phyloP scores from a whole-genome alignment of 1,140 invertebrate genomes.

The Zaprionus africanus region DNA sequence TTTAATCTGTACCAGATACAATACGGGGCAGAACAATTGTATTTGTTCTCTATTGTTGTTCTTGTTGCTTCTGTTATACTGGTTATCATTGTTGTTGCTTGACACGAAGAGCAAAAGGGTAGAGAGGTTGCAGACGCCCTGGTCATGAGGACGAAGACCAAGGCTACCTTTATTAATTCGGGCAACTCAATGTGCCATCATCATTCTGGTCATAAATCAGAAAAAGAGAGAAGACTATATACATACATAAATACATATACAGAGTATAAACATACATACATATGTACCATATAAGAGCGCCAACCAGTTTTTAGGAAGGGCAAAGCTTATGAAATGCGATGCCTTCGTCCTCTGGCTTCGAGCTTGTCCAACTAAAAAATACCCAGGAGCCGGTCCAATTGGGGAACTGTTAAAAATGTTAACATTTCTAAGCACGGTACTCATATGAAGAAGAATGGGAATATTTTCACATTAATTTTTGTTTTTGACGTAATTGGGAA shows the following conservation, averaged over 20 bases:
- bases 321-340: slow-evolving; percentile 44
- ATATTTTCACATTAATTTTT: slow-evolving; percentile 74
- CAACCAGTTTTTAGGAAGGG: too few species aligned
- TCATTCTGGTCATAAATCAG: slow-evolving; percentile 74
- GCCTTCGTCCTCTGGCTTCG: background rate
- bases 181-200: slow-evolving; percentile 49
- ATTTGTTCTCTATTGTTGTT: background rate
- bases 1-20: too few species aligned
- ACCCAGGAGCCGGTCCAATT: background rate
- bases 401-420: background rate
- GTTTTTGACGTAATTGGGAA: slow-evolving; percentile 30
- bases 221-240: slow-evolving; percentile 34
- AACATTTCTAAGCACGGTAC: background rate
- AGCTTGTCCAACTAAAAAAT: background rate
- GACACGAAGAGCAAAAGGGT: background rate
- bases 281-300: too few species aligned
- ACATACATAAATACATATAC: too few species aligned
- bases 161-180: slow-evolving; percentile 69
- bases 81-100: background rate
- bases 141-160: background rate
- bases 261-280: too few species aligned
- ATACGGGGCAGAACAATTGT: too few species aligned
- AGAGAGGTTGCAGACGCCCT: background rate
- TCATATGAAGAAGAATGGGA: slow-evolving; percentile 10
- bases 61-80: background rate